phyloP scores from a whole-genome alignment of 2,113 vertebrate genomes.

The Ochotona curzoniae region DNA sequence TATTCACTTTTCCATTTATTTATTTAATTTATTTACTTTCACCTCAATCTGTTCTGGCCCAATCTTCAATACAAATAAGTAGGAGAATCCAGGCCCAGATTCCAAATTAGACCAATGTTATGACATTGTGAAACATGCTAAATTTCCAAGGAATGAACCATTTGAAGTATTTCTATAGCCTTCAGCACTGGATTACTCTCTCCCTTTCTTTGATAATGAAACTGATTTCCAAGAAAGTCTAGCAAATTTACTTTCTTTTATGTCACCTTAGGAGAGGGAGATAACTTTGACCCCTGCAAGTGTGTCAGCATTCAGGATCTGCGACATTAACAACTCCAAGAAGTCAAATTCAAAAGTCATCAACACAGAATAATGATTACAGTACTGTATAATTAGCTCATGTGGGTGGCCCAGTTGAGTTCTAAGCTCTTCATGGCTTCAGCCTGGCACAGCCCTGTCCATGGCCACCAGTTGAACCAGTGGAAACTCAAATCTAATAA shows the following conservation, averaged over 20 bases:
- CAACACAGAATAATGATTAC: no score
- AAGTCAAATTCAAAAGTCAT: not conserved
- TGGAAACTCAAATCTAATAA: no score
- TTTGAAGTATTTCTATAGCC: not conserved
- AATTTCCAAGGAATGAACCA: not conserved
- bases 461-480: no score
- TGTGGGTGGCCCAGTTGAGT: no score
- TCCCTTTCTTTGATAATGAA: not conserved
- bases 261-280: not conserved
- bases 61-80: not conserved
- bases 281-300: not conserved
- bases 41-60: not conserved
- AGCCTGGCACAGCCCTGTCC: no score
- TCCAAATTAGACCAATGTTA: not conserved
- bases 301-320: not conserved
- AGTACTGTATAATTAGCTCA: no score
- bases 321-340: not conserved
- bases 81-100: not conserved
- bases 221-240: not conserved
- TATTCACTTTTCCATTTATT: not conserved
- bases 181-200: not conserved
- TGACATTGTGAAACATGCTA: not conserved
- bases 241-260: not conserved
- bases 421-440: no score
- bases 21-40: conserved; percentile 3